Base-by-base conservation (phyloP, 2,888 invertebrate species). In the Agriopis aurantiaria region DNA sequence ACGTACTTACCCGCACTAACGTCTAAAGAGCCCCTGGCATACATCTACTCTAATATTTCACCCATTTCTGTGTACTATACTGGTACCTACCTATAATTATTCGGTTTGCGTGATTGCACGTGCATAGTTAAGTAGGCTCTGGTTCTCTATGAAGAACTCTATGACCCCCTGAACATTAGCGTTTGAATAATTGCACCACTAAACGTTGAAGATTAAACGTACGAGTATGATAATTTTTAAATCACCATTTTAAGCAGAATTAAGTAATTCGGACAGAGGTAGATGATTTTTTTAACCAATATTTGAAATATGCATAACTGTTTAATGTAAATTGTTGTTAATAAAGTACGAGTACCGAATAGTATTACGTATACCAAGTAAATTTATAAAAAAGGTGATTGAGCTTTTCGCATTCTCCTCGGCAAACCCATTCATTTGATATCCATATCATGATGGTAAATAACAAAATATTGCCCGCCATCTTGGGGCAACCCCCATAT, bases 1-100 rank as follows among this genome's bases (percentile, higher is more conserved):
- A 86, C 83, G 79, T 82, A 82, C 82, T 84, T 83, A 85, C 83
- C 82, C 77, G 69, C 79, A 33, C 56, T 66, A 66, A 53, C 59
- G 67, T 67, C 73, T 74, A 70, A 76, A 75, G 68, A 64, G 71
- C 64, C 70, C 67, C 65, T 58, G 71, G 48, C 48, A 70, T 65
- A 68, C 58, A 57, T 55, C 51, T 68, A 64, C 59, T 43, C 64
- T 69, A 68, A 75, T 75, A 72, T 57, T 51, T 53, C 61, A 64
- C 65, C 65, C 57, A 69, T 65, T 72, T 75, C 69, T 72, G 59
- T 68, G 63, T 55, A 67, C 71, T 65, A 64, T 57, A 52, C 40
- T 65, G 59, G 40, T 52, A 52, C 17, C 17, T n/a, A n/a, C 11
- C 43, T 57, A 48, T 41, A 41, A 65, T 61, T 60, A 65, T 61